Evolutionary conservation across 2,888 invertebrate species (phyloP).

Genomic region (Leptopterna dolabrata): DNA sequence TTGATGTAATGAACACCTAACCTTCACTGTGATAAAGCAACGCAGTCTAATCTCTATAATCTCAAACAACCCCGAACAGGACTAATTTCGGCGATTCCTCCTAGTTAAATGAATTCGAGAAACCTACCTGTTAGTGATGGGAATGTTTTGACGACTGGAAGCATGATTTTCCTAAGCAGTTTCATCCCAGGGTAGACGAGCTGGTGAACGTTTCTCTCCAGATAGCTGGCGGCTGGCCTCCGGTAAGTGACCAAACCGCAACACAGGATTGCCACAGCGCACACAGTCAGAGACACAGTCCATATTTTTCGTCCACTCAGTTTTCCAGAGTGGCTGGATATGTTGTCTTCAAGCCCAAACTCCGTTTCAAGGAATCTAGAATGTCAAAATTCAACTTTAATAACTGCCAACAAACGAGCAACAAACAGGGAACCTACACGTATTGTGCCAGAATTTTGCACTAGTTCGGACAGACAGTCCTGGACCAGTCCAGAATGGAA

Average conservation of each 20-base stretch:
- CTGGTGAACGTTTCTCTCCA: conserved; percentile 80
- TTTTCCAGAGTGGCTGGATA: neutral
- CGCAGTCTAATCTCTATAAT: too few relatives aligned
- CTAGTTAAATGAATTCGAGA: too few relatives aligned
- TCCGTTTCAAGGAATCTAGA: conserved; percentile 65
- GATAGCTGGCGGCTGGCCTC: conserved; percentile 73
- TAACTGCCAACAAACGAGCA: too few relatives aligned
- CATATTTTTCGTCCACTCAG: conserved; percentile 25
- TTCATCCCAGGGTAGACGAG: conserved; percentile 85
- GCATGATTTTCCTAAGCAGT: conserved; percentile 76
- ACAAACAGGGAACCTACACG: too few relatives aligned
- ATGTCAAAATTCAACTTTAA: too few relatives aligned
- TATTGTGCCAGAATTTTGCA: too few relatives aligned
- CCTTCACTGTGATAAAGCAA: too few relatives aligned
- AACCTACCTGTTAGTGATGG: conserved; percentile 81
- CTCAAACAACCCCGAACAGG: too few relatives aligned
- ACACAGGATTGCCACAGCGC: conserved; percentile 63
- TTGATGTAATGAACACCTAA: too few relatives aligned
- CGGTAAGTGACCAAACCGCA: conserved; percentile 70
- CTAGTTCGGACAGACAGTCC: too few relatives aligned
- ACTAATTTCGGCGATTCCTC: too few relatives aligned
- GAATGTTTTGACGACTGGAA: conserved; percentile 81
- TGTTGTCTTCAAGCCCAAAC: conserved; percentile 41
- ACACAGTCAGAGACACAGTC: conserved; percentile 41
- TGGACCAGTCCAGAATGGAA: too few relatives aligned